phyloP scores from a whole-genome alignment of 1,140 invertebrate genomes.

The Lerema accius region DNA sequence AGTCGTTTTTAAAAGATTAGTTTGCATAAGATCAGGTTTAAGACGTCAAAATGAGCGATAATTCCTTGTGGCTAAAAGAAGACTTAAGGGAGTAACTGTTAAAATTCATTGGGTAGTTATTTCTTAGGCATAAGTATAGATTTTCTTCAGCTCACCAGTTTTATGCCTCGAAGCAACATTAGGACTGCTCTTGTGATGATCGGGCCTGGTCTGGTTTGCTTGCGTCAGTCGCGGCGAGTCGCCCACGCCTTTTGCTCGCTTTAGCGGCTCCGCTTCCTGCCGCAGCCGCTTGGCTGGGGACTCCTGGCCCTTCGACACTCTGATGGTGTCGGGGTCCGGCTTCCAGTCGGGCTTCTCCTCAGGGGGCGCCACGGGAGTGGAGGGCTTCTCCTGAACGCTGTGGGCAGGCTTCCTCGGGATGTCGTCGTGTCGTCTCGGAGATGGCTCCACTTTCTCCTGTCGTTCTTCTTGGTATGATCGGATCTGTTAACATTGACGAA shows the following conservation, averaged over 20 bases:
- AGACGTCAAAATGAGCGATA: too few relatives aligned
- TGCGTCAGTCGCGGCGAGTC: slow-evolving; percentile 70
- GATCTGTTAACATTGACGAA: slow-evolving; percentile 47
- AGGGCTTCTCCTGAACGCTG: slow-evolving; percentile 31
- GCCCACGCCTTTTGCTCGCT: slow-evolving; percentile 67
- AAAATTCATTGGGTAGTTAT: too few relatives aligned
- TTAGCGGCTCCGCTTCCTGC: slow-evolving; percentile 74
- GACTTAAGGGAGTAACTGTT: too few relatives aligned
- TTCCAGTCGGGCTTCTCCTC: slow-evolving; percentile 53
- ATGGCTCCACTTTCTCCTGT: slow-evolving; percentile 49
- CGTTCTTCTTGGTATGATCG: slow-evolving; percentile 68
- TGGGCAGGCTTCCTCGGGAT: slow-evolving; percentile 48
- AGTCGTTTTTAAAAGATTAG: too few relatives aligned
- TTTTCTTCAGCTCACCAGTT: slow-evolving; percentile 64
- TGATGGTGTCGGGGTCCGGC: slow-evolving; percentile 71
- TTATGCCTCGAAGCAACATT: slow-evolving; percentile 76
- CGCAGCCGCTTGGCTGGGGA: slow-evolving; percentile 69
- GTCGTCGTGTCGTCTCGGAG: slow-evolving; percentile 55
- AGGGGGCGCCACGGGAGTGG: not conserved
- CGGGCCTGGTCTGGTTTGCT: slow-evolving; percentile 55
- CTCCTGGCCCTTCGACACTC: slow-evolving; percentile 63
- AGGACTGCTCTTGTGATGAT: slow-evolving; percentile 77
- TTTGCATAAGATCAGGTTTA: too few relatives aligned
- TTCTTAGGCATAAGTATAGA: too few relatives aligned
- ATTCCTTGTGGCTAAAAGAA: too few relatives aligned